A percentile compares a stretch with the other conserved stretches of the same genome.
Conservation (phyloP, 2,888 invertebrate species). For the Nebria brevicollis region DNA sequence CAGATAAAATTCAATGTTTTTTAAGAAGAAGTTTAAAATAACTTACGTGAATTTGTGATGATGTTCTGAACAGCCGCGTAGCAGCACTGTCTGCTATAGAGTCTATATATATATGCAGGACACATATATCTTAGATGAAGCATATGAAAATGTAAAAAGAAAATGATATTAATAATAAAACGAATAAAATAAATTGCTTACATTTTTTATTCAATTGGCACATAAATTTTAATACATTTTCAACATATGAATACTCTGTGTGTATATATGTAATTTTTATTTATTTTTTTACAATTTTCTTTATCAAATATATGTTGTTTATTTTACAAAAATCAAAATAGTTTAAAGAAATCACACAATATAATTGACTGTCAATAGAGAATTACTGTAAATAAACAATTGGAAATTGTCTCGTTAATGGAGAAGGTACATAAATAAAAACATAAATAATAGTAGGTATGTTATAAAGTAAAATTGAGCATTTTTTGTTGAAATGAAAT, state of each 20-base stretch:
- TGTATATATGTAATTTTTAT: slow-evolving; percentile 20
- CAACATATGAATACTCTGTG: slow-evolving; percentile 31
- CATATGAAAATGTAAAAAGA: no score
- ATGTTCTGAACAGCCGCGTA: no score
- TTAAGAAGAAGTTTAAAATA: no score
- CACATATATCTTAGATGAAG: no score
- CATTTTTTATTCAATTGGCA: slow-evolving; percentile 30
- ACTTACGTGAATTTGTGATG: no score
- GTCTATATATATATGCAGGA: no score
- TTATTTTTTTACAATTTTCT: slow-evolving; percentile 9
- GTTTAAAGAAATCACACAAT: background rate
- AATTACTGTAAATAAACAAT: background rate
- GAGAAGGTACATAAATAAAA: background rate
- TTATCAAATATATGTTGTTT: slow-evolving; percentile 25
- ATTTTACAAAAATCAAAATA: slow-evolving; percentile 8
- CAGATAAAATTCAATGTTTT: no score
- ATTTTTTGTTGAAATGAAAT: slow-evolving; percentile 37
- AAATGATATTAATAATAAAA: background rate
- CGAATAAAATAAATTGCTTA: slow-evolving; percentile 22
- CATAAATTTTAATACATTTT: slow-evolving; percentile 31
- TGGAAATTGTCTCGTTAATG: background rate
- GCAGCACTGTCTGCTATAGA: no score
- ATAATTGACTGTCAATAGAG: background rate
- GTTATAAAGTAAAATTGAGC: slow-evolving; percentile 40
- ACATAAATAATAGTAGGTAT: slow-evolving; percentile 9